Evolutionary conservation across 2,888 invertebrate genomes (phyloP).

Genomic region (Morpho helenor): DNA sequence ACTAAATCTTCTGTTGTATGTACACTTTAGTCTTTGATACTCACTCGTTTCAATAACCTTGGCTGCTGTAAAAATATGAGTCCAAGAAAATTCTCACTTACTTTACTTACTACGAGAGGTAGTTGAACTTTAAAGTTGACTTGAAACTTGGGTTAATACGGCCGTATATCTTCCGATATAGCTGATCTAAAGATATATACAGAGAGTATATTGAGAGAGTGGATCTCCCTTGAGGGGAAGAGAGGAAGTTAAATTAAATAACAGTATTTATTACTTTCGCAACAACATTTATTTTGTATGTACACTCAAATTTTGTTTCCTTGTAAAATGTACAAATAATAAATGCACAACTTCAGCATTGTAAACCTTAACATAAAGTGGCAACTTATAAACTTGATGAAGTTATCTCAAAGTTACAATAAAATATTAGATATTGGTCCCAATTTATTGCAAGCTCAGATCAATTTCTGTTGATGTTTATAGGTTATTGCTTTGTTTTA

Average conservation of each 20-base stretch:
- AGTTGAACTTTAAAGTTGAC: no score
- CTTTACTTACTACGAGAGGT: no score
- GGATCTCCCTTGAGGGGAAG: no score
- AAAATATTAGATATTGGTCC: slow-evolving; percentile 50
- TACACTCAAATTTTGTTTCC: slow-evolving; percentile 66
- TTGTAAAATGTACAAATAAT: slow-evolving; percentile 76
- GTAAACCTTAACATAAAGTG: slow-evolving; percentile 45
- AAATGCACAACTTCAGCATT: slow-evolving; percentile 79
- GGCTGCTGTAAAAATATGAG: no score
- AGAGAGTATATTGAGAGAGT: no score
- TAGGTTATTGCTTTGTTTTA: slow-evolving; percentile 1
- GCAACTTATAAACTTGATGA: slow-evolving; percentile 15
- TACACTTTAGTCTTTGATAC: no score
- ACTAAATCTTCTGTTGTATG: no score
- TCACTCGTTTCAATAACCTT: no score
- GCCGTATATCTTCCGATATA: no score
- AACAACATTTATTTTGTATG: slow-evolving; percentile 77
- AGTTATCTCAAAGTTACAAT: slow-evolving; percentile 21
- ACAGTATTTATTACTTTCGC: slow-evolving; percentile 34
- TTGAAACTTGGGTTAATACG: no score
- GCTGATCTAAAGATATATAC: no score
- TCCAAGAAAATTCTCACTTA: no score
- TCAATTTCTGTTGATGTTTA: slow-evolving; percentile 4
- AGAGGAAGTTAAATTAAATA: slow-evolving; percentile 16
- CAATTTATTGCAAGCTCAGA: slow-evolving; percentile 49